phyloP scores from a whole-genome alignment of 2,888 invertebrate genomes.

The Parnassius orleans region DNA sequence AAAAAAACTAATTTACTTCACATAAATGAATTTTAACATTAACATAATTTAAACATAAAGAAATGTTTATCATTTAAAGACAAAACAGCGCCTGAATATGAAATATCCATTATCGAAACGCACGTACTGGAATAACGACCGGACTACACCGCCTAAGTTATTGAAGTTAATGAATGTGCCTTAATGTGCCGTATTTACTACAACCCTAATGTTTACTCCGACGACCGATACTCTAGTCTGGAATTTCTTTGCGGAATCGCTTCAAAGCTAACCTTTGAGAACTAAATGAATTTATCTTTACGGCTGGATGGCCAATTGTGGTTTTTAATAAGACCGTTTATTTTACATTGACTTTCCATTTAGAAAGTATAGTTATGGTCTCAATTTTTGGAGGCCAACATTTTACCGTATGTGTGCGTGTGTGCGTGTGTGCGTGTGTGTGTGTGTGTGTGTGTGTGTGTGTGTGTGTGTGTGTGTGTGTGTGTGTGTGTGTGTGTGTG shows the following conservation, averaged over 20 bases:
- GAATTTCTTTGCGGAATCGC: neutral
- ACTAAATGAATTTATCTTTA: conserved; percentile 1
- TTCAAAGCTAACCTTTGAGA: conserved; percentile 1
- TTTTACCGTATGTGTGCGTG: too few relatives aligned
- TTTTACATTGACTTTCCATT: too few relatives aligned
- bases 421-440: too few relatives aligned
- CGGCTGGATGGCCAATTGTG: neutral
- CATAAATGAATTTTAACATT: too few relatives aligned
- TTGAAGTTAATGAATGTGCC: conserved; percentile 16
- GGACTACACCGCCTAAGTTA: conserved; percentile 7
- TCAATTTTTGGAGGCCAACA: too few relatives aligned
- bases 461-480: too few relatives aligned
- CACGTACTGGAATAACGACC: conserved; percentile 7
- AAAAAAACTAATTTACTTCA: too few relatives aligned
- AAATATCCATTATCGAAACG: conserved; percentile 16
- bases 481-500: too few relatives aligned
- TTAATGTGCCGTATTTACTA: conserved; percentile 15
- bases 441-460: too few relatives aligned
- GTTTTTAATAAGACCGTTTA: neutral
- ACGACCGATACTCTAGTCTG: neutral
- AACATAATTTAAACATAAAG: too few relatives aligned
- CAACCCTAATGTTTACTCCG: conserved; percentile 9
- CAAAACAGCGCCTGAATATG: neutral
- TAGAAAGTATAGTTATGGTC: too few relatives aligned
- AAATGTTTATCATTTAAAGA: neutral